A percentile compares a stretch with the other conserved stretches of the same genome.
These are phyloP conservation scores for Luscinia megarhynchos DNA, from an alignment of 2,797 vertebrate species.

Conservation along the genomic window DNA sequence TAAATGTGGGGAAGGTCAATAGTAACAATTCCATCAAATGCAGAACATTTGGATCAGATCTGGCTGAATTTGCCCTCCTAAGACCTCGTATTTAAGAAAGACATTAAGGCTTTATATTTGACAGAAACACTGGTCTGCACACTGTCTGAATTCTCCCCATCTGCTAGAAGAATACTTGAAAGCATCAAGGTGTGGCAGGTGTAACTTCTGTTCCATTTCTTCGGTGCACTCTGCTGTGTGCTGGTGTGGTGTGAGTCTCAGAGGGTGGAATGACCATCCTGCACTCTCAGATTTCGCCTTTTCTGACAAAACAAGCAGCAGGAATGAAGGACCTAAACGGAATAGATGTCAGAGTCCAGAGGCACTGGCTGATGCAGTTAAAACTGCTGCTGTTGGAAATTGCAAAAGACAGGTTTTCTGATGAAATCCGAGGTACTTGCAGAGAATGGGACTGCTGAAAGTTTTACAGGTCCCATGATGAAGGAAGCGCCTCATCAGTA, in stretches of 20 bases:
- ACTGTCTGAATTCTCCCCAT: fast-evolving
- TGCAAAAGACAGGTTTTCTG: neutral
- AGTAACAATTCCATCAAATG: neutral
- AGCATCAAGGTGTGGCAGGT: neutral
- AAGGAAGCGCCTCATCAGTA: neutral
- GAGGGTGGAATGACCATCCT: neutral
- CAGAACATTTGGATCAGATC: neutral
- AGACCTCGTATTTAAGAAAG: neutral
- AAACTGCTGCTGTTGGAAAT: neutral
- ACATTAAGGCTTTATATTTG: neutral
- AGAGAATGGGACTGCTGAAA: neutral
- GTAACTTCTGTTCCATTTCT: neutral
- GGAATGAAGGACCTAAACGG: neutral
- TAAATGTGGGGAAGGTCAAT: neutral
- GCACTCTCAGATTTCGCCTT: neutral
- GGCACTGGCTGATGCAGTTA: fast-evolving
- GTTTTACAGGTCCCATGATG: neutral
- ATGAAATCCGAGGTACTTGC: neutral
- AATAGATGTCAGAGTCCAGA: neutral
- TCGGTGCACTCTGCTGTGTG: neutral
- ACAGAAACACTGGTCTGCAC: neutral
- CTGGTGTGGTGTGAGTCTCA: neutral
- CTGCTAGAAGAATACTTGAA: neutral
- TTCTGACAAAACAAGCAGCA: neutral
- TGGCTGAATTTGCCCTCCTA: neutral